These are phyloP conservation scores for Grammomys surdaster DNA, from an alignment of 2,113 vertebrate genomes.

Conservation along the genomic window DNA sequence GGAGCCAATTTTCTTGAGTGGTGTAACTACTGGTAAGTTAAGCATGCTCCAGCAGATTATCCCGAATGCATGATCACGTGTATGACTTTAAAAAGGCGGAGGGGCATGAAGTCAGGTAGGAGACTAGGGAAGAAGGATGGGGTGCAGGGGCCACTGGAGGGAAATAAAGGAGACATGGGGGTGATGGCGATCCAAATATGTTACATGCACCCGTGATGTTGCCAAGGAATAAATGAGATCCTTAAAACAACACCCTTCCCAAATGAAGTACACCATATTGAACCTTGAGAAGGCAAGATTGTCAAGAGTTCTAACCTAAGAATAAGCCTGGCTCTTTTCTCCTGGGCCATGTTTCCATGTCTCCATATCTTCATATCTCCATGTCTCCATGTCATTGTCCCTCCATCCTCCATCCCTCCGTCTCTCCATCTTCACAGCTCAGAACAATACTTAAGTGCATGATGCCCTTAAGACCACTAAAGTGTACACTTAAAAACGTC, in stretches of 20 bases:
- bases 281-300: slow-evolving; percentile 6
- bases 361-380: not conserved
- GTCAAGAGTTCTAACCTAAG: slow-evolving; percentile 26
- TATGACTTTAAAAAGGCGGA: not conserved
- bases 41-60: not conserved
- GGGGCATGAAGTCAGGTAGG: not conserved
- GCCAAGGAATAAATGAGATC: not conserved
- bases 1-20: not conserved
- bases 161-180: not conserved
- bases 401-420: too few species aligned
- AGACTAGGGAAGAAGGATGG: not conserved
- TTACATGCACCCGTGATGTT: too few species aligned
- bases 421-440: not conserved
- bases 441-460: not conserved
- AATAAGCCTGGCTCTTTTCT: not conserved
- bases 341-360: not conserved
- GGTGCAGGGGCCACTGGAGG: too few species aligned
- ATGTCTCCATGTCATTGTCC: too few species aligned
- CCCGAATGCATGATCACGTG: too few species aligned
- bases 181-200: not conserved
- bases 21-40: not conserved
- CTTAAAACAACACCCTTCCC: not conserved
- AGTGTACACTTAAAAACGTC: not conserved
- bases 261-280: not conserved
- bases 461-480: not conserved